Evolutionary conservation across 2,113 vertebrate genomes (phyloP).

Genomic region (Plectropomus leopardus): DNA sequence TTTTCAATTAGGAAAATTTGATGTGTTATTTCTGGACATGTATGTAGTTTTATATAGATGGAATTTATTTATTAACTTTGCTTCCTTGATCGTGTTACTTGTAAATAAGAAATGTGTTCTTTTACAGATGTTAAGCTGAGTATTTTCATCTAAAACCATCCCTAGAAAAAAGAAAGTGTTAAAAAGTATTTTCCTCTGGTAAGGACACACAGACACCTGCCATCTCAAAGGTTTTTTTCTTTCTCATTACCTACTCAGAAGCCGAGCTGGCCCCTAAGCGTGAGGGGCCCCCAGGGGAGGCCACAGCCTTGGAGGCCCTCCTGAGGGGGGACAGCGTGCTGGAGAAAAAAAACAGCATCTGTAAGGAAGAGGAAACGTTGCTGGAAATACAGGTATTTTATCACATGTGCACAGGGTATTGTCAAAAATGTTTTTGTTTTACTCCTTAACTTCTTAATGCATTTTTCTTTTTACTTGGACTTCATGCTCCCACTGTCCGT

Average conservation of each 20-base stretch:
- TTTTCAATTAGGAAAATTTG: no score
- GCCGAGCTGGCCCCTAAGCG: conserved; percentile 83
- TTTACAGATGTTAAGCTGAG: no score
- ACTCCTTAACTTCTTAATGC: not conserved
- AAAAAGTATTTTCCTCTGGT: no score
- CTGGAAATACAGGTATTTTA: conserved; percentile 94
- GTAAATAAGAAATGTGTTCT: no score
- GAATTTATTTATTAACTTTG: no score
- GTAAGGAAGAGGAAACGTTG: conserved; percentile 94
- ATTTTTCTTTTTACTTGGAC: no score
- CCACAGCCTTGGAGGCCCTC: conserved; percentile 94
- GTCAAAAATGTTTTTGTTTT: not conserved
- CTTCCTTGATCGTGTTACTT: no score
- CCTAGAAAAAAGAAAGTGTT: no score
- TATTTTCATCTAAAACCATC: no score
- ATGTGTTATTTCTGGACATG: no score
- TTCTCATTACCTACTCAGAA: conserved; percentile 64
- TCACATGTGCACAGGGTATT: not conserved
- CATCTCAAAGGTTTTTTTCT: not conserved
- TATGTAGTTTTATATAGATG: no score
- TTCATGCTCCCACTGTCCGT: not conserved
- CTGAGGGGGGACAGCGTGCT: conserved; percentile 83
- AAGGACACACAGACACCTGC: not conserved
- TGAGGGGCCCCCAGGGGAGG: conserved; percentile 87
- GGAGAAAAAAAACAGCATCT: conserved; percentile 90